phyloP scores from a whole-genome alignment of 2,888 invertebrate genomes.

The Abscondita cerata region DNA sequence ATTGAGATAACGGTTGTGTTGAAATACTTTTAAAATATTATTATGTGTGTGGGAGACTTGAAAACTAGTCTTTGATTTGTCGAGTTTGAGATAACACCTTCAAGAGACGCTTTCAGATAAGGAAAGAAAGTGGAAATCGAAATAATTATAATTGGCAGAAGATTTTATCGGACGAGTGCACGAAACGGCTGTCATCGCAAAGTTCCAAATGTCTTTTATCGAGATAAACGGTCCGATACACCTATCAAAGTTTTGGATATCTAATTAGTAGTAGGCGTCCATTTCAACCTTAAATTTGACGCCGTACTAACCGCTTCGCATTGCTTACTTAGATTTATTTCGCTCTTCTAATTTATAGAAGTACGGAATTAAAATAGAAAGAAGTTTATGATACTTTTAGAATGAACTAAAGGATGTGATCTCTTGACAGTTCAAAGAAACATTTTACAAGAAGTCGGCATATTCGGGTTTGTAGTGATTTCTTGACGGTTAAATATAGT shows the following conservation, averaged over 20 bases:
- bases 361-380: too few species aligned
- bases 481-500: too few species aligned
- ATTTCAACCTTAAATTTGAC: not conserved
- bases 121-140: slow-evolving; percentile 2
- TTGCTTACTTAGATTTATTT: too few species aligned
- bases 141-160: slow-evolving; percentile 23
- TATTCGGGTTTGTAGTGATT: too few species aligned
- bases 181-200: slow-evolving; percentile 14
- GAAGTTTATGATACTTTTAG: too few species aligned
- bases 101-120: not conserved
- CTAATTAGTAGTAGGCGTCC: slow-evolving; percentile 19
- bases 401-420: too few species aligned
- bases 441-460: too few species aligned
- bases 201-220: slow-evolving; percentile 22
- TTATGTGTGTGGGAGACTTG: slow-evolving; percentile 6
- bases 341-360: too few species aligned
- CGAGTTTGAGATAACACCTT: not conserved
- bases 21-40: slow-evolving; percentile 5
- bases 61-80: slow-evolving; percentile 2
- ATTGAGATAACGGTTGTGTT: slow-evolving; percentile 6
- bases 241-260: slow-evolving; percentile 18
- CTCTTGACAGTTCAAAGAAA: too few species aligned
- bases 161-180: slow-evolving; percentile 18
- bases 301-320: too few species aligned
- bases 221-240: slow-evolving; percentile 20